Percentiles rank a stretch among this genome's conserved stretches.
Evolutionary conservation across 2,888 invertebrate species (phyloP).

Genomic region (Chaetogeoica ovagalla): DNA sequence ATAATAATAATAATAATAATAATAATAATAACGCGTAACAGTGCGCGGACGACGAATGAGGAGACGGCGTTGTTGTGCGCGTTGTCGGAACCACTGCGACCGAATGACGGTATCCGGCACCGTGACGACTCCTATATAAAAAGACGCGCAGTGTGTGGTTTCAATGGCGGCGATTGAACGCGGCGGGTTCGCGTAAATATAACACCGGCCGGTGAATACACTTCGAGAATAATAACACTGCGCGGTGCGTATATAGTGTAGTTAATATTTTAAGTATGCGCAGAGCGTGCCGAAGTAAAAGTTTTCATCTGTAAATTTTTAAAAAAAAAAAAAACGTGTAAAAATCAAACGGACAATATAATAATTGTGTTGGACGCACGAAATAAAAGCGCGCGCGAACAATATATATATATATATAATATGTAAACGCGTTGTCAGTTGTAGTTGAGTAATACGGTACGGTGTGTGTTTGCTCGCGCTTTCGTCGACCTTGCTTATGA

Average conservation of each 20-base stretch:
- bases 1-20: no score
- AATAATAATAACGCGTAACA: no score
- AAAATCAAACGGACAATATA: neutral
- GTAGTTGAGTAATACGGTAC: no score
- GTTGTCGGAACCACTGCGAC: neutral
- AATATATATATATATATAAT: neutral
- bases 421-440: no score
- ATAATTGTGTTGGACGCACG: neutral
- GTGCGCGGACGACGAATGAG: no score
- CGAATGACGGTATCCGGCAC: conserved; percentile 2
- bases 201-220: no score
- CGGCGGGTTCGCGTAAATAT: conserved; percentile 27
- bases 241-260: conserved; percentile 29
- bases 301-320: conserved; percentile 7
- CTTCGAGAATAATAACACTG: neutral
- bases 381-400: conserved; percentile 7
- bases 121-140: conserved; percentile 20
- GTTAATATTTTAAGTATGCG: conserved; percentile 37
- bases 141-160: neutral
- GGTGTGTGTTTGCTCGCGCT: conserved; percentile 23
- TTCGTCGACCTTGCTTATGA: conserved; percentile 43
- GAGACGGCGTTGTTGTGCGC: neutral
- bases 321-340: neutral
- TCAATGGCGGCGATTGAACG: neutral
- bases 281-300: conserved; percentile 42